A percentile compares a stretch with the other conserved stretches of the same genome.
Conservation (phyloP, 1,140 invertebrate genomes). For the Sitophilus oryzae region DNA sequence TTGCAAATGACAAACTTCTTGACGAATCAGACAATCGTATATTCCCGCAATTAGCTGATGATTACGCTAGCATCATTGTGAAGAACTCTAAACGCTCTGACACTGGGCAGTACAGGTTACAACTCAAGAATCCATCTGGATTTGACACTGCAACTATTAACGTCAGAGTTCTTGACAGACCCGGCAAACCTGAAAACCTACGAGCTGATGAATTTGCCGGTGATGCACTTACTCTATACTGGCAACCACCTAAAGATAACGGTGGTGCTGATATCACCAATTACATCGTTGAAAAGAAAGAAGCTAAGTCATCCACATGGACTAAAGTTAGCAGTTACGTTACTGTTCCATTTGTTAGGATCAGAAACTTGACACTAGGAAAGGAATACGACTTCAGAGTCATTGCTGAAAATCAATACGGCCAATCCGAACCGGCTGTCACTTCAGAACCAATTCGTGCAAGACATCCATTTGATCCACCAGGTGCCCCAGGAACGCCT, state of each 20-base stretch:
- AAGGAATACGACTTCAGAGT: constrained; percentile 95
- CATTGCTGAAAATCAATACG: constrained; percentile 95
- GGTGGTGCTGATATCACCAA: constrained; percentile 93
- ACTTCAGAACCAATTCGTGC: constrained; percentile 86
- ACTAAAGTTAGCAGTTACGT: constrained; percentile 88
- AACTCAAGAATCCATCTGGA: constrained; percentile 90
- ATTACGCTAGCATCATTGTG: constrained; percentile 84
- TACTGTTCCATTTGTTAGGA: constrained; percentile 77
- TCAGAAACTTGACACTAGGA: constrained; percentile 86
- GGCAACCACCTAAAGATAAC: constrained; percentile 94
- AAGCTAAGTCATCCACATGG: constrained; percentile 76
- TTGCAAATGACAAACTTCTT: constrained; percentile 73
- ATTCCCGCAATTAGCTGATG: constrained; percentile 79
- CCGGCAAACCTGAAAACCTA: constrained; percentile 79
- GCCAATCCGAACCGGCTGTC: constrained; percentile 84
- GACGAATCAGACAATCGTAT: constrained; percentile 70
- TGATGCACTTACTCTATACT: constrained; percentile 89
- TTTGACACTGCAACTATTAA: constrained; percentile 91
- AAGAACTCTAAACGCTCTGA: constrained; percentile 88
- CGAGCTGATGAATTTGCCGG: constrained; percentile 91
- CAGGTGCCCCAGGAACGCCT: constrained; percentile 83
- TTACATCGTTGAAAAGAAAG: constrained; percentile 93
- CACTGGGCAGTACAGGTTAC: constrained; percentile 86
- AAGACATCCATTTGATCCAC: constrained; percentile 91
- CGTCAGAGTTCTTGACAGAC: constrained; percentile 89